Evolutionary conservation across 2,113 vertebrate species (phyloP).

Genomic region (human (Homo sapiens)): DNA sequence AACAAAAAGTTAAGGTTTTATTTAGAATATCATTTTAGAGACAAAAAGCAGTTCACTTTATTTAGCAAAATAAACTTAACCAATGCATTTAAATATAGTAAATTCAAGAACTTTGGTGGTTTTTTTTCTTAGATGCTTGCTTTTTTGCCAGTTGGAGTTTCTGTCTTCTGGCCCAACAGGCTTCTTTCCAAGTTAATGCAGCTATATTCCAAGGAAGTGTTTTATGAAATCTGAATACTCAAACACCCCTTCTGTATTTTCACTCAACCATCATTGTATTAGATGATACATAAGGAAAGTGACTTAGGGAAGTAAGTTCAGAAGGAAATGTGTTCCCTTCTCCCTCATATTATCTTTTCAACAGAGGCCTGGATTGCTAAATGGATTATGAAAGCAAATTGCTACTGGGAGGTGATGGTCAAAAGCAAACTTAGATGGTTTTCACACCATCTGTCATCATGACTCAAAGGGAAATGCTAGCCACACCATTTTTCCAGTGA

Average conservation of each 20-base stretch:
- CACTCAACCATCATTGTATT: background rate
- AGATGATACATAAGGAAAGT: background rate
- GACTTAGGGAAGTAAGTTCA: background rate
- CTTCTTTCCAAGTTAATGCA: slow-evolving; percentile 35
- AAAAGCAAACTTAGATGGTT: background rate
- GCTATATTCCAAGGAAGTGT: background rate
- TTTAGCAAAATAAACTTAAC: slow-evolving; percentile 66
- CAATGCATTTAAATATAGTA: slow-evolving; percentile 66
- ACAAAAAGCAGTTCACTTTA: slow-evolving; percentile 63
- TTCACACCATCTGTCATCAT: background rate
- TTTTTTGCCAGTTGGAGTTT: slow-evolving; percentile 5
- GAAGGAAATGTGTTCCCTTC: background rate
- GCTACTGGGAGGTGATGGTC: background rate
- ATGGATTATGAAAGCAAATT: background rate
- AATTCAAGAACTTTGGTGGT: background rate
- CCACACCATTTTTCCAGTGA: background rate
- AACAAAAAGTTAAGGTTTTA: slow-evolving; percentile 71
- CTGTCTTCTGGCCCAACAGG: background rate
- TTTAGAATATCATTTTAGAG: slow-evolving; percentile 65
- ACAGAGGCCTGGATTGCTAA: background rate
- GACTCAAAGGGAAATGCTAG: background rate
- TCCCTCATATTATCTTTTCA: background rate
- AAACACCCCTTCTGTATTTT: background rate
- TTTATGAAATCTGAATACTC: background rate
- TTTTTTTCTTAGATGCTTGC: background rate